Conservation (phyloP, 2,888 invertebrate species). For the Drosophila kambysellisi region DNA sequence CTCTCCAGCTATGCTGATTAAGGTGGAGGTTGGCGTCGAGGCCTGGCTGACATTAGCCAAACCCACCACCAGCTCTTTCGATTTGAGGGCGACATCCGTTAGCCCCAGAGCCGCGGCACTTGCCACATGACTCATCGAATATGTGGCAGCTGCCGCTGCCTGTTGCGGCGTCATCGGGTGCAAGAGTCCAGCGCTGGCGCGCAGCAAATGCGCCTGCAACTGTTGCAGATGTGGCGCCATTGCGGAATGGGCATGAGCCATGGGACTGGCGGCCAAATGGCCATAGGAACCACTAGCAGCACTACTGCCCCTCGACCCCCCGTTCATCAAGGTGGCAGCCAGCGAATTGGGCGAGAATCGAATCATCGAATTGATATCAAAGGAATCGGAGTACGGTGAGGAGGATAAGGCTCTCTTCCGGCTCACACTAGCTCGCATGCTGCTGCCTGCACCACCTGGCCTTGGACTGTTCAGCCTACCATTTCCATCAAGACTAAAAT, state of each 20-base stretch:
- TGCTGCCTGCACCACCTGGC: constrained; percentile 85
- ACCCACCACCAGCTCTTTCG: constrained; percentile 36
- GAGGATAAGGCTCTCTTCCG: constrained; percentile 97
- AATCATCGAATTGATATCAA: constrained; percentile 98
- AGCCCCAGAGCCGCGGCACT: constrained; percentile 45
- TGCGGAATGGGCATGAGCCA: constrained; percentile 86
- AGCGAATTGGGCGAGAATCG: constrained; percentile 97
- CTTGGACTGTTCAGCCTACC: constrained; percentile 89
- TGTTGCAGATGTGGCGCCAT: constrained; percentile 90
- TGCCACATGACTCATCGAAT: constrained; percentile 78
- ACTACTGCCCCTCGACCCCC: constrained; percentile 91
- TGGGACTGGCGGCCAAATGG: constrained; percentile 97
- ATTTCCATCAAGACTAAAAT: constrained; percentile 94
- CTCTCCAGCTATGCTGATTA: constrained; percentile 23
- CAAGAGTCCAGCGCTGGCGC: constrained; percentile 85
- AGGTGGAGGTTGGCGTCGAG: constrained; percentile 42
- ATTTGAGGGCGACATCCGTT: constrained; percentile 38
- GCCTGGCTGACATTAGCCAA: constrained; percentile 25
- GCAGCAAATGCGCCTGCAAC: constrained; percentile 92
- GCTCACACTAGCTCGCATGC: constrained; percentile 88
- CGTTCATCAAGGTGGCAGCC: constrained; percentile 90
- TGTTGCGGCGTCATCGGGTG: constrained; percentile 84
- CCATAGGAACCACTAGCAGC: constrained; percentile 98
- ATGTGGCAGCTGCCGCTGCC: constrained; percentile 75
- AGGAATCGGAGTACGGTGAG: constrained; percentile 97